phyloP scores from a whole-genome alignment of 1,140 invertebrate species.

The Oedothorax gibbosus region DNA sequence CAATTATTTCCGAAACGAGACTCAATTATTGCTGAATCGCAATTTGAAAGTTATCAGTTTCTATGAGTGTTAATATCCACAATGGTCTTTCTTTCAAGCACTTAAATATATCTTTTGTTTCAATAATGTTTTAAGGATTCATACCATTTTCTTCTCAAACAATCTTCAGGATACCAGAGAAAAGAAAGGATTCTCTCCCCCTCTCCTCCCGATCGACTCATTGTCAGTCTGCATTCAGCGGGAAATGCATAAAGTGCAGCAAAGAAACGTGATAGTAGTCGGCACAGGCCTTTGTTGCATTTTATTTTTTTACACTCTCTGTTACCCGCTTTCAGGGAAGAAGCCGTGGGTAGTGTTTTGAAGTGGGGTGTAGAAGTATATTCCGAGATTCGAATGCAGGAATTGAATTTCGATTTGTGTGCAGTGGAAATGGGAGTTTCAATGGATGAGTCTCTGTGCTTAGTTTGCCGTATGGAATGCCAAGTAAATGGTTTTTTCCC shows the following conservation, averaged over 20 bases:
- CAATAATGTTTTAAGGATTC: no score
- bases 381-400: conserved; percentile 44
- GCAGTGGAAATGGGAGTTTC: background rate
- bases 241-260: conserved; percentile 49
- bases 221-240: conserved; percentile 41
- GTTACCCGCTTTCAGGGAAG: no score
- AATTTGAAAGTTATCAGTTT: no score
- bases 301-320: conserved; percentile 26
- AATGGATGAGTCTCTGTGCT: conserved; percentile 6
- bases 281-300: conserved; percentile 10
- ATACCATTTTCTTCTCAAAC: no score
- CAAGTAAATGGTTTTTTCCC: background rate
- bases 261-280: conserved; percentile 49
- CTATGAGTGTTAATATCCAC: no score
- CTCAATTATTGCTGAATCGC: no score
- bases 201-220: conserved; percentile 26
- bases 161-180: background rate
- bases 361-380: conserved; percentile 15
- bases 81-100: no score
- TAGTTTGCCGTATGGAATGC: background rate
- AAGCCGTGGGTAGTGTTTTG: conserved; percentile 15
- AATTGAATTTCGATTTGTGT: conserved; percentile 55
- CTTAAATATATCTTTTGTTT: no score
- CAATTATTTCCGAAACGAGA: no score
- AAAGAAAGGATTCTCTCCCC: conserved; percentile 4